Evolutionary conservation across 2,113 vertebrate species (phyloP), one percentile per base, ranked within the genome.

Genomic region (Poecile atricapillus): DNA sequence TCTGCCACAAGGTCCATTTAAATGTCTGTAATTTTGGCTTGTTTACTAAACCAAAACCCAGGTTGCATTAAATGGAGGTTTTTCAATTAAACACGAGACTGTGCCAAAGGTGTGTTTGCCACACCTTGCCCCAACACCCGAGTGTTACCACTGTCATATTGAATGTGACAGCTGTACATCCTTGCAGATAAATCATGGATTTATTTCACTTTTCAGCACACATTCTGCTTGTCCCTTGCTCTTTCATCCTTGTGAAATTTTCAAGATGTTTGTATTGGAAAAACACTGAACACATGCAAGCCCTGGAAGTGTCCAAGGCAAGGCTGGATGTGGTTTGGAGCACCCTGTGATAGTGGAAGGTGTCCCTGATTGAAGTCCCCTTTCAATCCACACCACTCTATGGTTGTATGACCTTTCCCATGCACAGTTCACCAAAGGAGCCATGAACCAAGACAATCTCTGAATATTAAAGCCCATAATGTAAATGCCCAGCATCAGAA

Each of bases 81-180:
- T 70, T 81, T 27, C 22, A 65, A 31, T 49, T 27, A 52, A 60
- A 77, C 9, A 73, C 0, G 0, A 52, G 19, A 20, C 20, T 28
- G 20, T 56, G 50, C 64, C 19, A 24, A 30, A 21, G 16, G 46
- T 55, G 50, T 86, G 58, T 14, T 64, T 2, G 2, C 44, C 44
- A 55, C 7, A 33, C 33, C 53, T 46, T 35, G 23, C 30, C 53
- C 31, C 15, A 16, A 47, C 62, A 78, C 47, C 52, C 10, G 25
- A 62, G 43, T 11, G 63, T 43, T 62, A 35, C 46, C 18, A 7
- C 0, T 52, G 23, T 8, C 20, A 8, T 1, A 24, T 0, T 46
- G 14, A 20, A 56, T 5, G 30, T 13, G 15, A 7, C 46, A 81
- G n/a, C 16, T 62, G 25, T 4, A 41, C 62, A 47, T 21, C 68